Conservation (phyloP, 2,113 vertebrate species). For the Erythrocebus patas region DNA sequence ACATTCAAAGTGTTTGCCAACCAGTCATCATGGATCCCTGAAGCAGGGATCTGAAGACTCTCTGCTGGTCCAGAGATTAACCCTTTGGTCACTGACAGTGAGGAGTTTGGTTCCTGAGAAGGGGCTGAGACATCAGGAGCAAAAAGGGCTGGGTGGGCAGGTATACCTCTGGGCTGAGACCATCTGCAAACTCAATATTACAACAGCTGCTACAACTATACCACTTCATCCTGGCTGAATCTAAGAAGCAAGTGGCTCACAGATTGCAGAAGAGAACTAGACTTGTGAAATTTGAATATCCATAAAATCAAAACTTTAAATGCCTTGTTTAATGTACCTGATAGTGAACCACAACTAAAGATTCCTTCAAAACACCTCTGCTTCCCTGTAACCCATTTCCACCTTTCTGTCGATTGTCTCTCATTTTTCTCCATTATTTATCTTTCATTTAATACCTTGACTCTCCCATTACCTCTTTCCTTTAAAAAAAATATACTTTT, state of each 20-base stretch:
- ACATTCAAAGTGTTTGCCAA: neutral
- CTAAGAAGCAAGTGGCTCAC: neutral
- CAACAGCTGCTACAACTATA: neutral
- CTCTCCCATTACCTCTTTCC: neutral
- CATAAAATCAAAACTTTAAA: neutral
- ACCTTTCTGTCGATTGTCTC: neutral
- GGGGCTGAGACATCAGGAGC: neutral
- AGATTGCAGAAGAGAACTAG: neutral
- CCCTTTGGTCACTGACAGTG: neutral
- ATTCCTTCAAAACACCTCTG: neutral
- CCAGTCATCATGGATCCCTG: no score
- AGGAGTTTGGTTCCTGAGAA: neutral
- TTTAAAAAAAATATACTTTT: neutral
- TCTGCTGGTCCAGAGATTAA: neutral
- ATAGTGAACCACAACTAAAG: neutral
- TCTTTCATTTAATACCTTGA: neutral
- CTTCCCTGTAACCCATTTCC: neutral
- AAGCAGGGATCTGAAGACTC: neutral
- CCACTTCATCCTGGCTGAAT: neutral
- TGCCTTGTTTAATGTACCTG: neutral
- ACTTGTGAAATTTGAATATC: neutral
- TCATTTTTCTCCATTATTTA: neutral
- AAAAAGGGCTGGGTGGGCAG: rapidly evolving
- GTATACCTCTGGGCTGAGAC: neutral
- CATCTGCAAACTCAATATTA: neutral